Conservation (phyloP, 2,113 vertebrate species). For the Gavialis gangeticus region DNA sequence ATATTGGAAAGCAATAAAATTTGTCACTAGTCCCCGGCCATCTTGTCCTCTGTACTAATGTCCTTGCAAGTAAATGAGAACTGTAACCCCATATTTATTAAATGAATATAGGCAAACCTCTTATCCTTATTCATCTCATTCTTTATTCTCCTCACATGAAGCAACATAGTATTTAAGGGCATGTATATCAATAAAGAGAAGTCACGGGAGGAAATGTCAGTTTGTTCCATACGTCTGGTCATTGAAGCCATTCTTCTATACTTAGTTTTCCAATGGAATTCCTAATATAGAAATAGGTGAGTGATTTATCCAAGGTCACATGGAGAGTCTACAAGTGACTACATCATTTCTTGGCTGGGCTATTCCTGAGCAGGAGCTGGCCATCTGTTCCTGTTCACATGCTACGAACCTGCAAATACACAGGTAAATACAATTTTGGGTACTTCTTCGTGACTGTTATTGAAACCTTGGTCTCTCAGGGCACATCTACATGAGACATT, state of each 20-base stretch:
- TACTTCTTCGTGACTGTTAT: too few relatives aligned
- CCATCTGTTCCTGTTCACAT: not conserved
- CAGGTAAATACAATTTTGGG: too few relatives aligned
- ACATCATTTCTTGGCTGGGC: not conserved
- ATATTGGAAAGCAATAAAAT: not conserved
- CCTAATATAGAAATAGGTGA: not conserved
- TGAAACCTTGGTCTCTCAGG: too few relatives aligned
- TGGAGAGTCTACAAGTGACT: not conserved
- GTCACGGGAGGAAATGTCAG: not conserved
- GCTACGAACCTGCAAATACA: not conserved
- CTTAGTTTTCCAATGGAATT: slow-evolving; percentile 7
- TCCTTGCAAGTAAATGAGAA: not conserved
- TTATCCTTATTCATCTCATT: not conserved
- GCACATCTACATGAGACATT: too few relatives aligned
- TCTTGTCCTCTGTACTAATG: not conserved
- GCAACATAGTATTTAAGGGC: not conserved
- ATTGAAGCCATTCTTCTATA: not conserved
- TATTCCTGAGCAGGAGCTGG: not conserved
- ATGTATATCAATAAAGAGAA: not conserved
- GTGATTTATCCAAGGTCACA: not conserved
- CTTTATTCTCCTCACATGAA: not conserved
- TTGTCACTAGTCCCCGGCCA: not conserved
- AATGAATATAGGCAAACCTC: not conserved
- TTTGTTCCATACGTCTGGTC: not conserved
- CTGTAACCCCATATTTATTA: not conserved